phyloP scores from a whole-genome alignment of 2,888 invertebrate genomes.

The Xanthorhoe designata region DNA sequence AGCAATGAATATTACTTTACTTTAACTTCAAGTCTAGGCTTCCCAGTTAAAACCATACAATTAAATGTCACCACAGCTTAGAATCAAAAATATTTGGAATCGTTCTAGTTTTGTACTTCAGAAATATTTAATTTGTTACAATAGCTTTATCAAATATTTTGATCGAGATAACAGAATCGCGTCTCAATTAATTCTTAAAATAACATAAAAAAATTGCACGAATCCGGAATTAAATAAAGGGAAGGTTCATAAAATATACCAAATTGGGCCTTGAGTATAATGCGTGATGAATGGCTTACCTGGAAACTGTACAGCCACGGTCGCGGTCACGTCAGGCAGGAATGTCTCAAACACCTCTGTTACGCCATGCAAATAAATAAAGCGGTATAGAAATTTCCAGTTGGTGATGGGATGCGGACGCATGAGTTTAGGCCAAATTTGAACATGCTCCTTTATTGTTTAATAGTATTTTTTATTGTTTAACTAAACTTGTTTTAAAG shows the following conservation, averaged over 20 bases:
- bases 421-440: not conserved
- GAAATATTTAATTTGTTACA: too few species aligned
- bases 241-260: not conserved
- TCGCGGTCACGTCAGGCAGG: conserved; percentile 63
- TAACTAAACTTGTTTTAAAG: not conserved
- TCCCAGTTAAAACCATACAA: too few species aligned
- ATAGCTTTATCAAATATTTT: too few species aligned
- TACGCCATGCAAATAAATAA: conserved; percentile 58
- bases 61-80: too few species aligned
- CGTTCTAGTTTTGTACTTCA: too few species aligned
- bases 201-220: too few species aligned
- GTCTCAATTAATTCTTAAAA: too few species aligned
- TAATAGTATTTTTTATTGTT: not conserved
- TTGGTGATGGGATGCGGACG: conserved; percentile 20
- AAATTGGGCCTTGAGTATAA: not conserved
- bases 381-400: conserved; percentile 41
- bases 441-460: not conserved
- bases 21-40: too few species aligned
- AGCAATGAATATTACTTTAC: too few species aligned
- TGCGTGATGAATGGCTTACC: conserved; percentile 54
- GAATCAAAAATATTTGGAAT: too few species aligned
- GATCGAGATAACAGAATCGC: too few species aligned
- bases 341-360: conserved; percentile 73
- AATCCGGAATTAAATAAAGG: not conserved
- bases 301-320: conserved; percentile 57